Base-by-base conservation (phyloP, 2,113 vertebrate genomes). In the Tichodroma muraria region DNA sequence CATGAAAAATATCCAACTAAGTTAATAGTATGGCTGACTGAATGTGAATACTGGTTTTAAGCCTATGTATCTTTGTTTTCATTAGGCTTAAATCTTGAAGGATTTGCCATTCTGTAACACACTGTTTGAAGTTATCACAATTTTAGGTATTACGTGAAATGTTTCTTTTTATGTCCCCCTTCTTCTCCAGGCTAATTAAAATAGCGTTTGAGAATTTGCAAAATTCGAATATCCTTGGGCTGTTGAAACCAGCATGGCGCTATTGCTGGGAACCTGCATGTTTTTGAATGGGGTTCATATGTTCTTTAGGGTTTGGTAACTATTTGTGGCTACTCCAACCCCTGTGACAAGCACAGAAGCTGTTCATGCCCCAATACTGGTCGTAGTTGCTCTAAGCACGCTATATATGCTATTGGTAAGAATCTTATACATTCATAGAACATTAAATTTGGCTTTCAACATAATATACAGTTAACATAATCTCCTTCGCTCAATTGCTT, bases 61-160 rank as follows among this genome's bases (percentile, higher is more conserved):
- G 45, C 15, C 42, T 56, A 57, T 23, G 17, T 61, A 56, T 69
- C 65, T 91, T 95, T 94, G 95, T 88, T 93, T 96, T 80, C 50
- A 92, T 96, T 95, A 92, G 11, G 91, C 30, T 94, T 89, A 94
- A 96, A 81, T 91, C 47, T 90, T 93, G 80, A 47, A 92, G 50
- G 77, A 80, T 53, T 97, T 96, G 70, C 79, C 5, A 73, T 54
- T 88, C 80, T 44, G 22, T 18, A 86, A 31, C 11, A 60, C 76
- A 70, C 49, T 88, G 76, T 93, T 94, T 78, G 35, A 95, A 95
- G 90, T 88, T 82, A 63, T 35, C 12, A 3, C 79, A 45, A 59
- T 89, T 92, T 86, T 84, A 93, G 22, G 73, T 56, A 73, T 94
- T 93, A 59, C 18, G 77, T 35, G 23, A 59, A 92, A 76, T 89